These are phyloP conservation scores for Vespertilio murinus DNA, from an alignment of 2,797 vertebrate genomes.

Conservation along the genomic window DNA sequence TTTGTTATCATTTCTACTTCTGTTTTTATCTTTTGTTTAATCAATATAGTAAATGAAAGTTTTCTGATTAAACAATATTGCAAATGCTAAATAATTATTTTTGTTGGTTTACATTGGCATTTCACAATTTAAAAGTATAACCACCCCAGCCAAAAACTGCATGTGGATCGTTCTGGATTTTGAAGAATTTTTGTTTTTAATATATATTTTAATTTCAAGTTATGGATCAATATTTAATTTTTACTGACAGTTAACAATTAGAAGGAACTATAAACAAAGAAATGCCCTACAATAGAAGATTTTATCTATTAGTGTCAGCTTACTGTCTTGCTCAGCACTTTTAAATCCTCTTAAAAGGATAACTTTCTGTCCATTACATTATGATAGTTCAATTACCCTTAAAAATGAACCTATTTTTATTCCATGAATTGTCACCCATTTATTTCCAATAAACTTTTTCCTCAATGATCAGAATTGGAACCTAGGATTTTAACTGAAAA, in stretches of 20 bases:
- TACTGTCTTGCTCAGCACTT: background rate
- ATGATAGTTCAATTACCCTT: slow-evolving; percentile 16
- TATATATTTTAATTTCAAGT: slow-evolving; percentile 63
- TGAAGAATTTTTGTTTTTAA: slow-evolving; percentile 81
- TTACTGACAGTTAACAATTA: background rate
- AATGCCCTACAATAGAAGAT: slow-evolving; percentile 58
- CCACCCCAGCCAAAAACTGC: slow-evolving; percentile 81
- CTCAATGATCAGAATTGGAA: background rate
- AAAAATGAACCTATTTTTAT: slow-evolving; percentile 38
- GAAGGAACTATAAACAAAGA: slow-evolving; percentile 32
- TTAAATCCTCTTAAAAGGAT: slow-evolving; percentile 57
- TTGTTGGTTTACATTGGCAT: slow-evolving; percentile 81
- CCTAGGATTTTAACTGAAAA: slow-evolving; percentile 60
- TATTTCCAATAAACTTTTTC: slow-evolving; percentile 57
- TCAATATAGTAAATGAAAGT: slow-evolving; percentile 80
- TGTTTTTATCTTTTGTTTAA: slow-evolving; percentile 73
- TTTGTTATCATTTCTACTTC: slow-evolving; percentile 77
- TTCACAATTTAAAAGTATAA: slow-evolving; percentile 82
- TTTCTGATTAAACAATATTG: slow-evolving; percentile 83
- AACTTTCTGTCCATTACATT: background rate
- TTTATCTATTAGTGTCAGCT: slow-evolving; percentile 56
- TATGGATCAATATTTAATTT: background rate
- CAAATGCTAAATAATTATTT: slow-evolving; percentile 83
- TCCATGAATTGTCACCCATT: slow-evolving; percentile 47
- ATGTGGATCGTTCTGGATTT: slow-evolving; percentile 79